These are phyloP conservation scores for Channa striata DNA, from an alignment of 2,797 vertebrate genomes.

Conservation along the genomic window DNA sequence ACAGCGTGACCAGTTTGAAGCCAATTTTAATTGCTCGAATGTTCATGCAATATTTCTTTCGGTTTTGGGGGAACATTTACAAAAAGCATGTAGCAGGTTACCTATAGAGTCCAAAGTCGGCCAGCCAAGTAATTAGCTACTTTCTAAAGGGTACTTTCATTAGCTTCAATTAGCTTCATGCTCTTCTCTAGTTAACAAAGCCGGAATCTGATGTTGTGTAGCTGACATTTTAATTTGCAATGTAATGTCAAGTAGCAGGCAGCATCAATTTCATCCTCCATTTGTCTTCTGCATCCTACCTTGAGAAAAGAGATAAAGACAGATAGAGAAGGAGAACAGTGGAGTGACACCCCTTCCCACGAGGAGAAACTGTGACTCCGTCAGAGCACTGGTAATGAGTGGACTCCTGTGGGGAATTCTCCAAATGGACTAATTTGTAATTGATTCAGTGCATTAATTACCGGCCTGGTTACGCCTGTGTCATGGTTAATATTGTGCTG, in stretches of 20 bases:
- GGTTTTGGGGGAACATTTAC: background rate
- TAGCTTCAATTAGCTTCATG: slow-evolving; percentile 17
- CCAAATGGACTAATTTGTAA: slow-evolving; percentile 88
- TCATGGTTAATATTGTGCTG: slow-evolving; percentile 87
- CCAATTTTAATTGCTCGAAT: background rate
- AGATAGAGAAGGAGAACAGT: slow-evolving; percentile 57
- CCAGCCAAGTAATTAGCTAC: background rate
- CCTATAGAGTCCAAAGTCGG: background rate
- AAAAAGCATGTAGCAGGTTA: slow-evolving; percentile 8
- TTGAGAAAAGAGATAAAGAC: slow-evolving; percentile 66
- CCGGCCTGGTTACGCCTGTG: slow-evolving; percentile 83
- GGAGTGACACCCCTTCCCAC: slow-evolving; percentile 68
- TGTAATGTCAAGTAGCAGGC: slow-evolving; percentile 35
- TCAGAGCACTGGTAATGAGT: slow-evolving; percentile 83
- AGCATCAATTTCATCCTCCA: slow-evolving; percentile 55
- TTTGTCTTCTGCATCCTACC: slow-evolving; percentile 54
- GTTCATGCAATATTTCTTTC: background rate
- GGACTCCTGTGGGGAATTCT: slow-evolving; percentile 83
- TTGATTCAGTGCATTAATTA: slow-evolving; percentile 89
- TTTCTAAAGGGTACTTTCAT: slow-evolving; percentile 18
- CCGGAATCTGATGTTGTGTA: slow-evolving; percentile 20
- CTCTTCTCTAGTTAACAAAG: slow-evolving; percentile 23
- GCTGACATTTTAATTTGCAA: slow-evolving; percentile 42
- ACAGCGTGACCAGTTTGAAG: background rate
- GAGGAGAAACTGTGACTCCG: slow-evolving; percentile 73